phyloP scores from a whole-genome alignment of 2,888 invertebrate genomes.

The Geophilus truncorum region DNA sequence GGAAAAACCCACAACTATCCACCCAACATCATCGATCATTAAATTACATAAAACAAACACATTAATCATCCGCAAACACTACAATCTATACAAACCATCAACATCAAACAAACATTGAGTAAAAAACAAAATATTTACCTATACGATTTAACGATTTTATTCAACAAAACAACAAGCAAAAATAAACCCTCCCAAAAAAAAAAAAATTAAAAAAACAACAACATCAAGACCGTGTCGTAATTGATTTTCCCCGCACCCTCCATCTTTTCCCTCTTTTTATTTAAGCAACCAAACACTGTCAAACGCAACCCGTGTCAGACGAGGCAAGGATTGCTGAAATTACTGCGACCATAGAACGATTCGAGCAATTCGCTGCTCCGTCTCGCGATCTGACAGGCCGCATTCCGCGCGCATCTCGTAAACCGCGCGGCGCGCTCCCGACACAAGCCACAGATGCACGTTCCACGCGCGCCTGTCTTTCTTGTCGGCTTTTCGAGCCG shows the following conservation, averaged over 20 bases:
- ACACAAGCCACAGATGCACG: conserved; percentile 1
- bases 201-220: too few species aligned
- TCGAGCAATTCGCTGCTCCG: background rate
- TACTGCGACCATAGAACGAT: background rate
- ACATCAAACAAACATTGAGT: too few species aligned
- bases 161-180: too few species aligned
- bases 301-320: background rate
- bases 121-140: too few species aligned
- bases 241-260: background rate
- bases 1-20: too few species aligned
- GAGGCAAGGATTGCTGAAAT: background rate
- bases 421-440: conserved; percentile 9
- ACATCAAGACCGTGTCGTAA: too few species aligned
- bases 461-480: background rate
- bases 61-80: too few species aligned
- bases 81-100: too few species aligned
- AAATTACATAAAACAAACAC: too few species aligned
- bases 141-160: too few species aligned
- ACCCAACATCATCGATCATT: too few species aligned
- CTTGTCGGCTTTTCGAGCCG: background rate
- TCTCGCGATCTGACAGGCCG: background rate
- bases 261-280: background rate
- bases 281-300: background rate
- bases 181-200: too few species aligned
- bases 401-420: background rate